A percentile compares a stretch with the other conserved stretches of the same genome.
Conservation (phyloP, 1,140 invertebrate species). For the Tribolium castaneum region DNA sequence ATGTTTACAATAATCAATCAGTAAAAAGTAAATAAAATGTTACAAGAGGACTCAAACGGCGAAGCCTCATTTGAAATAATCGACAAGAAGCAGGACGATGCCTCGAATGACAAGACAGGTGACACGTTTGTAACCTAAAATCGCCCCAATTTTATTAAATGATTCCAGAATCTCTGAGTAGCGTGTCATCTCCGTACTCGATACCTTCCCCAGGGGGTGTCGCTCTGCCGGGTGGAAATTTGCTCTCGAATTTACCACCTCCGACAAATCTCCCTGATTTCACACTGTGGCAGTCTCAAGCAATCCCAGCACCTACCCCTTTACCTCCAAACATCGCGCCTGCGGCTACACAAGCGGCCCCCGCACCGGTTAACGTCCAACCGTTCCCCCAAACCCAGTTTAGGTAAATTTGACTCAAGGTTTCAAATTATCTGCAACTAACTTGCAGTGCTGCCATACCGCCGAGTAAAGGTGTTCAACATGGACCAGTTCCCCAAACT, state of each 20-base stretch:
- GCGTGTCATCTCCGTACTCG: conserved; percentile 58
- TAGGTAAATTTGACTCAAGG: conserved; percentile 48
- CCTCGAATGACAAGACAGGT: conserved; percentile 54
- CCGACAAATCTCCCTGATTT: conserved; percentile 71
- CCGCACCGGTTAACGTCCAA: conserved; percentile 45
- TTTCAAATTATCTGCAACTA: neutral
- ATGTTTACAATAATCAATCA: conserved; percentile 33
- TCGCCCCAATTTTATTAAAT: neutral
- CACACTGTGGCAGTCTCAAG: conserved; percentile 54
- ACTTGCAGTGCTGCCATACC: conserved; percentile 69
- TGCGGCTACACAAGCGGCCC: conserved; percentile 15
- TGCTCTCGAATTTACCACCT: conserved; percentile 70
- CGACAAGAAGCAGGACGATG: conserved; percentile 60
- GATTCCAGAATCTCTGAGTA: conserved; percentile 54
- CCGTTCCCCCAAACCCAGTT: conserved; percentile 59
- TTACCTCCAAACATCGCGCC: conserved; percentile 13
- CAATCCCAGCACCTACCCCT: conserved; percentile 48
- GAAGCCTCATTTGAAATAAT: conserved; percentile 66
- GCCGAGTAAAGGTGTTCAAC: conserved; percentile 67
- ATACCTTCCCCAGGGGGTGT: conserved; percentile 56
- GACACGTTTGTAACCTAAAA: neutral
- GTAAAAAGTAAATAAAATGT: conserved; percentile 53
- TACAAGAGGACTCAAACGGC: conserved; percentile 64
- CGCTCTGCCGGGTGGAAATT: conserved; percentile 63
- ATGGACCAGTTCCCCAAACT: conserved; percentile 63